Evolutionary conservation across 1,140 invertebrate species (phyloP).

Genomic region (Drosophila nebulosa): DNA sequence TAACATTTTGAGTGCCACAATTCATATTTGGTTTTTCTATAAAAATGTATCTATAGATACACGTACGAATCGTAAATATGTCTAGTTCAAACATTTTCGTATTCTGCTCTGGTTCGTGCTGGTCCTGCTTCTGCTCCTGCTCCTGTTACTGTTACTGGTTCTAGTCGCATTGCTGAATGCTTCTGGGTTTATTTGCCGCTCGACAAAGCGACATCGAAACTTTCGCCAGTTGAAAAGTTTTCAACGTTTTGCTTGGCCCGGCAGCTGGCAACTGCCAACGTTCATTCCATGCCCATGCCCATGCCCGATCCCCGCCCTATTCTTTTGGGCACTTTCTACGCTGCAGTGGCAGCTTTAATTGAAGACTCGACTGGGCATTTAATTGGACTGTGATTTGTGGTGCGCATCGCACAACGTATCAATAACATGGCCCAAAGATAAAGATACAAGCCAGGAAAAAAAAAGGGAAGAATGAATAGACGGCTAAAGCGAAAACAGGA

Average conservation of each 20-base stretch:
- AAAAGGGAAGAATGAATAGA: not conserved
- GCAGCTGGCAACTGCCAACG: constrained; percentile 19
- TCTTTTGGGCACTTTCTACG: constrained; percentile 13
- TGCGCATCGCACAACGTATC: constrained; percentile 57
- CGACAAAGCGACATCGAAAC: constrained; percentile 53
- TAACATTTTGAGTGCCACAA: too few relatives aligned
- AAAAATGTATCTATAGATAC: constrained; percentile 11
- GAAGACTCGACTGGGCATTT: constrained; percentile 63
- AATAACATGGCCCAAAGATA: constrained; percentile 36
- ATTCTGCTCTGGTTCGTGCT: not conserved
- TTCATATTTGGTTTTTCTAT: not conserved
- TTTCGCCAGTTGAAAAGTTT: constrained; percentile 63
- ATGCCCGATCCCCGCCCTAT: not conserved
- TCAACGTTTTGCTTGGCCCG: constrained; percentile 42
- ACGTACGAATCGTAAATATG: constrained; percentile 47
- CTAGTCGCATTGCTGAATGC: not conserved
- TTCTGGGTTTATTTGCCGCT: constrained; percentile 44
- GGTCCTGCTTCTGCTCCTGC: not conserved
- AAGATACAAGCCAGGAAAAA: not conserved
- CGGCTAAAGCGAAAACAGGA: not conserved
- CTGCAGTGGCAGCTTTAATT: constrained; percentile 61
- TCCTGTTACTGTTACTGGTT: not conserved
- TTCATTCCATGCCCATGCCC: constrained; percentile 1
- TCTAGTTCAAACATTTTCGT: not conserved
- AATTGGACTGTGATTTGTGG: constrained; percentile 75